Base-by-base conservation (phyloP, 2,888 invertebrate genomes). In the Parelbella ahira region DNA sequence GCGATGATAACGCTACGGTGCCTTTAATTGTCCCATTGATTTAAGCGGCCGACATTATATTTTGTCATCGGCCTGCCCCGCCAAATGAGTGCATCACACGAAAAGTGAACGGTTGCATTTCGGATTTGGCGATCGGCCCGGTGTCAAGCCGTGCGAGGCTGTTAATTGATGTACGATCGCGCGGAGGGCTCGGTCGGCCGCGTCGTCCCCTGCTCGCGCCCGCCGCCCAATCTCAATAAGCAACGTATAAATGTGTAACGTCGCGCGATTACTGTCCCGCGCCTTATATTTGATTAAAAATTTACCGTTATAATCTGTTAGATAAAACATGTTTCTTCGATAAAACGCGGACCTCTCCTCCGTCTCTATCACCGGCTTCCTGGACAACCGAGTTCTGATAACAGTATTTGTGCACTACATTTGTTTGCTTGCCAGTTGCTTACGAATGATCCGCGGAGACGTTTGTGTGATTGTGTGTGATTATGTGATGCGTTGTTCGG, bases 221-320 rank as follows among this genome's bases (percentile, higher is more conserved):
- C 38, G 45, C 32, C 34, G 47, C 32, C 20, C 42, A 41, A 18
- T 24, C 32, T n/a, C n/a, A n/a, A n/a, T n/a, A n/a, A n/a, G 25
- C 27, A 34, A 39, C 29, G 44, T 29, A 46, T 13, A 37, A 27
- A 49, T 56, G 55, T 57, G 53, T 53, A 45, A 43, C 44, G 48
- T 30, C 41, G 45, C 50, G 49, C 44, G 1, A 4, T 51, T 51
- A 51, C 54, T 51, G 57, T 54, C 55, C 50, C 50, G 44, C 47
- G 43, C 49, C 48, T 42, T 36, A 45, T 49, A 29, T 47, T 51
- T 56, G 51, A 56, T 61, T 58, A 59, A 53, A 51, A 50, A 56
- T 48, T 56, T 54, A 55, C 61, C 55, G 44, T 43, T 41, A 51
- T 51, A 58, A 60, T 59, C 58, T 56, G 34, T 30, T 50, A 54